phyloP scores from a whole-genome alignment of 1,140 invertebrate genomes.

The Heliconius himera region DNA sequence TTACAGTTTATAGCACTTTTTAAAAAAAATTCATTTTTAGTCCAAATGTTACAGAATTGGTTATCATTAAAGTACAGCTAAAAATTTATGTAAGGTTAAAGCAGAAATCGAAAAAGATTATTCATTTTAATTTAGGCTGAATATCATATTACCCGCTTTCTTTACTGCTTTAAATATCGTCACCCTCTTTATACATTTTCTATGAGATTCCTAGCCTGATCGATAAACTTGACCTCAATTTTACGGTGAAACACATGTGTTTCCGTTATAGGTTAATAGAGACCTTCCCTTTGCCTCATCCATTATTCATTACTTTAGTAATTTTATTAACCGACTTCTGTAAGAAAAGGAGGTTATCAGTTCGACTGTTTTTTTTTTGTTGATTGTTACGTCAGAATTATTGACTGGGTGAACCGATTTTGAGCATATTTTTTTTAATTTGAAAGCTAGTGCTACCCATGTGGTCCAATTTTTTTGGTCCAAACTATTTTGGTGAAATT shows the following conservation, averaged over 20 bases:
- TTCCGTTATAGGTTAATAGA: conserved; percentile 4
- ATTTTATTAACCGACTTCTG: not conserved
- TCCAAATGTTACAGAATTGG: not conserved
- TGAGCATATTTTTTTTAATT: too few species aligned
- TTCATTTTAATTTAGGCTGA: not conserved
- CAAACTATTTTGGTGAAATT: too few species aligned
- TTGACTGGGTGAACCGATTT: too few species aligned
- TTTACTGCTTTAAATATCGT: not conserved
- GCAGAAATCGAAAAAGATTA: not conserved
- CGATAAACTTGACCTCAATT: conserved; percentile 14
- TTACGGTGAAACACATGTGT: not conserved
- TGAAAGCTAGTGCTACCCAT: too few species aligned
- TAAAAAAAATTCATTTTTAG: not conserved
- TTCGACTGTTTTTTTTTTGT: too few species aligned
- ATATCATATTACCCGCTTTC: not conserved
- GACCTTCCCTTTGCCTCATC: conserved; percentile 13
- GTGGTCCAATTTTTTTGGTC: too few species aligned
- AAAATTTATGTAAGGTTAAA: not conserved
- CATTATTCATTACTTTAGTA: not conserved
- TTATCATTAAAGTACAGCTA: not conserved
- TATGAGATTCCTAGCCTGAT: not conserved
- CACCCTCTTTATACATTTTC: not conserved
- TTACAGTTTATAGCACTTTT: too few species aligned
- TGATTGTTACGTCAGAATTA: too few species aligned
- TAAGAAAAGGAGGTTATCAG: too few species aligned